phyloP scores from a whole-genome alignment of 2,113 vertebrate genomes.

The Bambusicola thoracicus region DNA sequence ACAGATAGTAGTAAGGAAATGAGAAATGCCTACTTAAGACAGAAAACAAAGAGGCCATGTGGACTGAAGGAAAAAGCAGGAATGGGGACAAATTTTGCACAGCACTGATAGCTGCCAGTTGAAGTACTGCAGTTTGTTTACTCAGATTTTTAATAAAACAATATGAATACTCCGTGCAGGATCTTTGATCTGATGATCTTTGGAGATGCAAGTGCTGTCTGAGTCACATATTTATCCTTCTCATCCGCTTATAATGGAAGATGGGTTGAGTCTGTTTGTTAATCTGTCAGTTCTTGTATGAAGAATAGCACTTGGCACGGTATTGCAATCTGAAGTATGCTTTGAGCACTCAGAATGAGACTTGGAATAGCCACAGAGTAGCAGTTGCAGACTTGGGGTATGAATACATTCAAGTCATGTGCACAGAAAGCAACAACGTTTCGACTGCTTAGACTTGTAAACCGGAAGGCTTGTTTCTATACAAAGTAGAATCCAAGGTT shows the following conservation, averaged over 20 bases:
- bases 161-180: not conserved
- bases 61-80: not conserved
- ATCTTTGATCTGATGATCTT: not conserved
- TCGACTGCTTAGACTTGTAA: not conserved
- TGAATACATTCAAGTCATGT: not conserved
- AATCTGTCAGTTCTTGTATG: not conserved
- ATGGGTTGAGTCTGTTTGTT: not conserved
- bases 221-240: not conserved
- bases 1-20: not conserved
- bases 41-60: not conserved
- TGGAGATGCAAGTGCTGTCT: not conserved
- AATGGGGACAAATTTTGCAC: not conserved
- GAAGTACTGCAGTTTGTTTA: not conserved
- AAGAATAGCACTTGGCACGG: not conserved
- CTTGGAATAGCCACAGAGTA: not conserved
- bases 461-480: not conserved
- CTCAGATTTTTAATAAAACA: not conserved
- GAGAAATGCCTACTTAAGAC: not conserved
- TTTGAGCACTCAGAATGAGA: not conserved
- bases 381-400: not conserved
- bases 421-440: not conserved
- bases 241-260: not conserved
- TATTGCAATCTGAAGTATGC: not conserved
- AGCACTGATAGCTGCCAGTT: not conserved
- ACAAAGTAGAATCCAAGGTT: not conserved